Conservation (phyloP, 2,113 vertebrate species). For the Sturnira hondurensis region DNA sequence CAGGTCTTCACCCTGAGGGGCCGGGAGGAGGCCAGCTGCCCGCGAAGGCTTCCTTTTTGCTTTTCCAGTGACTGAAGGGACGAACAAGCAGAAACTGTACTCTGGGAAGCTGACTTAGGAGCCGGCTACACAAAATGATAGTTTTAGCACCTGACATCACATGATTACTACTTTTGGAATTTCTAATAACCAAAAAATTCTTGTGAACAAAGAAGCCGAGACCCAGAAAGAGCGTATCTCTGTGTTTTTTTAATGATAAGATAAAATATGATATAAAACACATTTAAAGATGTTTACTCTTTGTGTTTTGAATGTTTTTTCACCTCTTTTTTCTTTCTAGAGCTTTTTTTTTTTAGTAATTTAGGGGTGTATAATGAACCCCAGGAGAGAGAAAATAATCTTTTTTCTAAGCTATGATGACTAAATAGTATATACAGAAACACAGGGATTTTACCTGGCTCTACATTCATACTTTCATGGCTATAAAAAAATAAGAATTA, state of each 20-base stretch:
- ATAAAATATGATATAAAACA: too few relatives aligned
- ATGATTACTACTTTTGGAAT: background rate
- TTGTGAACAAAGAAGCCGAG: background rate
- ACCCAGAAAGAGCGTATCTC: background rate
- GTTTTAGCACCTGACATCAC: background rate
- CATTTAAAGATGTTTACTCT: background rate
- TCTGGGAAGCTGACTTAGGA: background rate
- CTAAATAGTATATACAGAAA: background rate
- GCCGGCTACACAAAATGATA: too few relatives aligned
- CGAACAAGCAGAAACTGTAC: background rate
- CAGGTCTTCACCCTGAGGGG: accelerated
- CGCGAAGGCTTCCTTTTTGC: background rate
- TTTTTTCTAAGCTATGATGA: background rate
- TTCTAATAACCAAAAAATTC: background rate
- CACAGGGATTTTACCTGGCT: background rate
- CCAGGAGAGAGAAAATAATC: background rate
- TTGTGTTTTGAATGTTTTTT: background rate
- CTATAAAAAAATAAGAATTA: background rate
- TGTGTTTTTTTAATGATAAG: background rate
- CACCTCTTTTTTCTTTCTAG: background rate
- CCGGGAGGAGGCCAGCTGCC: background rate
- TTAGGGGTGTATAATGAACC: background rate
- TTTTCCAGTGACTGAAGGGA: background rate
- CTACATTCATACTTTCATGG: background rate
- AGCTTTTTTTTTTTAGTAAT: background rate